Evolutionary conservation across 2,888 invertebrate genomes (phyloP).

Genomic region (Rhamphomyia laevipes): DNA sequence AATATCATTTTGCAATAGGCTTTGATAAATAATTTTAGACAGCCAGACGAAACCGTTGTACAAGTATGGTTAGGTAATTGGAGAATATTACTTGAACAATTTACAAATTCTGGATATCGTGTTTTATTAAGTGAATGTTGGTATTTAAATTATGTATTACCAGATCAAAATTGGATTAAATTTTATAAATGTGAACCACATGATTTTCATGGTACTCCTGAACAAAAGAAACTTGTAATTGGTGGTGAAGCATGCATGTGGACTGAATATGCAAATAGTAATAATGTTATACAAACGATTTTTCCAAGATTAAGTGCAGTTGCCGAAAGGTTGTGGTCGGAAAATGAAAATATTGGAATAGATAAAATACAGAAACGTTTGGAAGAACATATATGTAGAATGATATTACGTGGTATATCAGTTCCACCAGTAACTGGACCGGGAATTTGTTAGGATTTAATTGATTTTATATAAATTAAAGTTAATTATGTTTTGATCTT

Average conservation of each 20-base stretch:
- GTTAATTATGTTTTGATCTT: too few relatives aligned
- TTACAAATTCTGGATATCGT: slow-evolving; percentile 49
- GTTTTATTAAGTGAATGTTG: slow-evolving; percentile 71
- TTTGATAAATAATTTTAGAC: slow-evolving; percentile 34
- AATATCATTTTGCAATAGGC: slow-evolving; percentile 17
- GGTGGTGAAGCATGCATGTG: slow-evolving; percentile 93
- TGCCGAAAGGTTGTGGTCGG: slow-evolving; percentile 77
- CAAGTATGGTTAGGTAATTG: slow-evolving; percentile 61
- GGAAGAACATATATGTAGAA: slow-evolving; percentile 58
- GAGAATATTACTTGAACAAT: slow-evolving; percentile 28
- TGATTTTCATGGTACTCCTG: slow-evolving; percentile 39
- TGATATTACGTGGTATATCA: slow-evolving; percentile 51
- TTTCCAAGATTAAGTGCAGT: slow-evolving; percentile 81
- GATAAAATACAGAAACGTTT: slow-evolving; percentile 46
- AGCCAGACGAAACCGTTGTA: slow-evolving; percentile 55
- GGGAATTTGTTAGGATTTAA: slow-evolving; percentile 46
- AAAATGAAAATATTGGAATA: slow-evolving; percentile 15
- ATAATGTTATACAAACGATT: slow-evolving; percentile 46
- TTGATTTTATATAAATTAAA: too few relatives aligned
- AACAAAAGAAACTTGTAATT: slow-evolving; percentile 53
- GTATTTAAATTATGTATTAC: slow-evolving; percentile 58
- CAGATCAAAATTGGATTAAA: slow-evolving; percentile 56
- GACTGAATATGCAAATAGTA: slow-evolving; percentile 71
- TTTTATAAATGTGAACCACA: slow-evolving; percentile 61
- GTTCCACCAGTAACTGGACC: slow-evolving; percentile 54